phyloP scores from a whole-genome alignment of 2,113 vertebrate genomes.

The Tricholaema leucomelas region DNA sequence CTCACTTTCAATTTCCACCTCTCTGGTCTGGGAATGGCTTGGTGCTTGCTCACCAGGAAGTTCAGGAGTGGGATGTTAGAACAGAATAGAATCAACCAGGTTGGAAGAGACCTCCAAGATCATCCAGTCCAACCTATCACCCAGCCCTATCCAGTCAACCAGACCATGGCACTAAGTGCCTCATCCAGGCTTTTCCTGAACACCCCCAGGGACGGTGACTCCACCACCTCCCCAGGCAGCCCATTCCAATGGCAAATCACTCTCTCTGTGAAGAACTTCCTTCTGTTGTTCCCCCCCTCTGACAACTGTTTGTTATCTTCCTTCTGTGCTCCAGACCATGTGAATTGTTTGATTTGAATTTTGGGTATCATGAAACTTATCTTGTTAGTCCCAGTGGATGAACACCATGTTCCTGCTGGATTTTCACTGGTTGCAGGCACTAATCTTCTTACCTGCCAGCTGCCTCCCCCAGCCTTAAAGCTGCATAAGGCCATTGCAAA shows the following conservation, averaged over 20 bases:
- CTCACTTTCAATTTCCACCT: background rate
- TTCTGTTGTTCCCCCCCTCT: rapidly evolving
- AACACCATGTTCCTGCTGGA: background rate
- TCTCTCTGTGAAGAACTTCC: no score
- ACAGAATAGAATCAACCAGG: no score
- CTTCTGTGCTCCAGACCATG: rapidly evolving
- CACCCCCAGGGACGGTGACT: no score
- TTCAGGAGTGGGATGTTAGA: background rate
- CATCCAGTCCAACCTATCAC: no score
- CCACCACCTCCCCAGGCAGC: no score
- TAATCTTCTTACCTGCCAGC: slow-evolving; percentile 44
- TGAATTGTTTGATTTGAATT: background rate
- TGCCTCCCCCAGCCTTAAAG: background rate
- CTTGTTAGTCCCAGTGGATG: background rate
- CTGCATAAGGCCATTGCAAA: background rate
- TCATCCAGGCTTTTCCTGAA: no score
- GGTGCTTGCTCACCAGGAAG: rapidly evolving
- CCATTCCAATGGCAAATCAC: no score
- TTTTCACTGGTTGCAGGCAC: background rate
- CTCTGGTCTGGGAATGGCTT: background rate
- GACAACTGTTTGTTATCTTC: background rate
- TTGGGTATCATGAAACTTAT: rapidly evolving
- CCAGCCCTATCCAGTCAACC: no score
- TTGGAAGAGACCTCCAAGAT: no score
- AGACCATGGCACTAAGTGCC: no score